A percentile compares a stretch with the other conserved stretches of the same genome.
Conservation (phyloP, 2,888 invertebrate genomes). For the Caenorhabditis becei region DNA sequence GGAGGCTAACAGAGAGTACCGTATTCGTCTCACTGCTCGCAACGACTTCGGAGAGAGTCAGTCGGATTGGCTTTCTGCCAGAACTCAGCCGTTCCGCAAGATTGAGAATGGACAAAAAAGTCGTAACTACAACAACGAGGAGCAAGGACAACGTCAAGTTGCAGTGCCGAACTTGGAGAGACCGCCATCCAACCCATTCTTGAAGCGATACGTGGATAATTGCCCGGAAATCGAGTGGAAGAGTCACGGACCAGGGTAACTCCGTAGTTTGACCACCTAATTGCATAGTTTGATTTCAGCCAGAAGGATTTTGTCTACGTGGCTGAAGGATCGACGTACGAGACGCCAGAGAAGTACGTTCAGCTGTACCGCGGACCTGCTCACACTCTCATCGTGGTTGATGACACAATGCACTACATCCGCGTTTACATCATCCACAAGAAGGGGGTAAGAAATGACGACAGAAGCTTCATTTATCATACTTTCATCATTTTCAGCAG, state of each 20-base stretch:
- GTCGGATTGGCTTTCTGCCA: constrained; percentile 44
- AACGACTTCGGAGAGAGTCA: constrained; percentile 44
- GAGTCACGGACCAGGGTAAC: constrained; percentile 20
- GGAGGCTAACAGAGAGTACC: constrained; percentile 63
- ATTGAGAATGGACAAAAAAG: neutral
- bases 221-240: constrained; percentile 62
- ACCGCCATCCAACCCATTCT: constrained; percentile 39
- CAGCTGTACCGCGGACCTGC: constrained; percentile 65
- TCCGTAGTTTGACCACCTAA: neutral
- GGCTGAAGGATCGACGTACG: constrained; percentile 55
- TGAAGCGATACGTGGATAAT: constrained; percentile 20
- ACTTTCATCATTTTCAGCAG: constrained; percentile 24
- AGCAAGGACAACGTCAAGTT: neutral
- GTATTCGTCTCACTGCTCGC: constrained; percentile 70
- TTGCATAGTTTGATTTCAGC: constrained; percentile 11
- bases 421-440: constrained; percentile 64
- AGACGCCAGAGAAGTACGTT: constrained; percentile 37
- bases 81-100: constrained; percentile 31
- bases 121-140: constrained; percentile 1
- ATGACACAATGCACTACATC: constrained; percentile 66
- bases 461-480: neutral
- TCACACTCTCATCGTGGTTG: constrained; percentile 53
- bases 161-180: constrained; percentile 8
- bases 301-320: constrained; percentile 40
- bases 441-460: constrained; percentile 11